Base-by-base conservation (phyloP, 2,797 vertebrate species). In the Eupleurogrammus muticus region DNA sequence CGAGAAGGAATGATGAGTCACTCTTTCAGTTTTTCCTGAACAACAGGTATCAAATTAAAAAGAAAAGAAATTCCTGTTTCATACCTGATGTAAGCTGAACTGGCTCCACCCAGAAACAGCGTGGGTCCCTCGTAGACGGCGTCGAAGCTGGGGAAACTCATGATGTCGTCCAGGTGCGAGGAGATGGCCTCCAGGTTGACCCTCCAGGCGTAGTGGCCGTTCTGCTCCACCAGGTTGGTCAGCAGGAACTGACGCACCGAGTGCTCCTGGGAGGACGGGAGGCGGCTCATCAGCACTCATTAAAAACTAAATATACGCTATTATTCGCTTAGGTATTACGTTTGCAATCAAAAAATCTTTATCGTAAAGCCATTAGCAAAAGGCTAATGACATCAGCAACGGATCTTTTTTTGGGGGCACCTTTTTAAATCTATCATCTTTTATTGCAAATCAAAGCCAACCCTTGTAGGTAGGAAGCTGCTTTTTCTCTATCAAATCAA, bases 41-140 rank as follows among this genome's bases (percentile, higher is more conserved):
- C 14, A 16, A 40, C 13, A 40, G 38, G 13, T 40, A 40, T 40
- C 38, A 40, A 40, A 13, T 13, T 0, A 40, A 40, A 16, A 13
- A 14, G 5, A 2, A 40, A 40, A 14, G 5, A 2, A 40, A 40
- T 14, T 13, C 13, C 38, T 14, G n/a, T 77, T 75, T 70, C 9
- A n/a, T 92, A 99, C 98, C 92, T 97, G 82, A 99, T 95, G 11
- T 96, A 98, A 13, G 92, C 88, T 0, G 98, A 99, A 34, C 94
- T 94, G n/a, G 94, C 95, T 53, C 98, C 98, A 19, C 94, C 95
- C 66, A 99, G 76, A 73, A 99, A 99, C 68, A 99, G 94, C 0
- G 95, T 84, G 2, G 96, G 97, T 13, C 96, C 96, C 0, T 92
- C 72, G 52, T 95, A 99, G 0, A 89, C 64, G 0, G 81, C 84